Base-by-base conservation (phyloP, 2,888 invertebrate species). In the Aromia moschata region DNA sequence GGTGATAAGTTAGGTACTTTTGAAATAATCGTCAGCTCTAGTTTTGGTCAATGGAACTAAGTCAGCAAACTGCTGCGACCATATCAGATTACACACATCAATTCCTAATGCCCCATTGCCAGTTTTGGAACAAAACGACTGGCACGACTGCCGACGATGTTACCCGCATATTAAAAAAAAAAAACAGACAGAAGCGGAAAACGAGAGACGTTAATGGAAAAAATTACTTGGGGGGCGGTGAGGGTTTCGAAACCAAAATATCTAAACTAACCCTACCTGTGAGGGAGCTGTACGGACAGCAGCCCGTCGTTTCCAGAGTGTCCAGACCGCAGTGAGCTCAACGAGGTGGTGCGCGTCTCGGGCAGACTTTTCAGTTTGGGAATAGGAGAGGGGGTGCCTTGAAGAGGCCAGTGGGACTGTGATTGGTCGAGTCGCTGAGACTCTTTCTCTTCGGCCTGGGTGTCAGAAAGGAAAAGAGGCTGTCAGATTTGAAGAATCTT, bases 401-500 rank as follows among this genome's bases (percentile, higher is more conserved):
- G 58, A 73, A 72, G 14, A 64, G 62, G 56, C 65, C 67, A 30
- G 63, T 68, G 30, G 67, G 63, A 40, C 68, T 67, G 12, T 56
- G 63, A 9, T 53, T 30, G 10, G 36, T 36, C 1, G 51, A 49
- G 16, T 58, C 62, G 36, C 38, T 41, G n/a, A 57, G 30, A 44
- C 61, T 62, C 38, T 62, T 64, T 37, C 66, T 38, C 46, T 62
- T 64, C 55, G 85, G 84, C 38, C 85, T 80, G 46, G 87, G 87
- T 57, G 87, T 87, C 64, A 86, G 77, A 71, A 86, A 86, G 60
- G 83, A 83, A 76, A 86, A 84, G 60, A 86, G 72, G 71, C 83
- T 74, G 52, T 79, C 77, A 1, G 77, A 74, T 58, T 74, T 72
- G 52, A 77, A 76, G 37, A 72, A 70, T 57, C 70, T 70, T 30